A percentile compares a stretch with the other conserved stretches of the same genome.
Conservation (phyloP, 1,140 invertebrate genomes). For the Megathymus violae region DNA sequence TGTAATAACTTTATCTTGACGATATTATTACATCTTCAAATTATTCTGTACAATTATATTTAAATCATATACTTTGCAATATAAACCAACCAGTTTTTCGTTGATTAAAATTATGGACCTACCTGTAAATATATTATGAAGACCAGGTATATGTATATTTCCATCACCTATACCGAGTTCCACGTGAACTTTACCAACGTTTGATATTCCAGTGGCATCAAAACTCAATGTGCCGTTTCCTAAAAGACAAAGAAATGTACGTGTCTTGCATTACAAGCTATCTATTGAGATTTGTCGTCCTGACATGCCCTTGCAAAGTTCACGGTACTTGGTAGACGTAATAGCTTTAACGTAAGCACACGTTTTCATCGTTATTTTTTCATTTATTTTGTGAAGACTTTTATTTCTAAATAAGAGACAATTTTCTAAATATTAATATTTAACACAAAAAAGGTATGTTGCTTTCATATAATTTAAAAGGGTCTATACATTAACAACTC, state of each 20-base stretch:
- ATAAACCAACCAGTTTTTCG: too few species aligned
- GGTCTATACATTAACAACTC: too few species aligned
- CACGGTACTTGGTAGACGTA: neutral
- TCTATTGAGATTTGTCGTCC: conserved; percentile 20
- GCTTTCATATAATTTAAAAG: too few species aligned
- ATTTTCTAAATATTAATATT: too few species aligned
- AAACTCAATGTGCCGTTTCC: conserved; percentile 59
- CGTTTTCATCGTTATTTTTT: neutral
- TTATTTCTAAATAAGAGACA: too few species aligned
- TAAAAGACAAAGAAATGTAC: conserved; percentile 47
- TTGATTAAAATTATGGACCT: too few species aligned
- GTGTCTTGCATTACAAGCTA: conserved; percentile 25
- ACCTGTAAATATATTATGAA: conserved; percentile 61
- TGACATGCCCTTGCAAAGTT: conserved; percentile 6
- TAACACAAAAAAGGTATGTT: too few species aligned
- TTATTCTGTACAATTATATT: too few species aligned
- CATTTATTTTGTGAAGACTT: neutral
- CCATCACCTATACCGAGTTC: conserved; percentile 51
- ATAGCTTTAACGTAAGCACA: neutral
- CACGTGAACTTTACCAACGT: conserved; percentile 60
- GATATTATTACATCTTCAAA: too few species aligned
- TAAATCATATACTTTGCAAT: too few species aligned
- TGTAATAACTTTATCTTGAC: too few species aligned
- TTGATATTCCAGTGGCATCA: conserved; percentile 65
- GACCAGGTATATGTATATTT: conserved; percentile 56